Evolutionary conservation across 2,888 invertebrate genomes (phyloP), one percentile per base, ranked within the genome.

Genomic region (Embidobia sp.): DNA sequence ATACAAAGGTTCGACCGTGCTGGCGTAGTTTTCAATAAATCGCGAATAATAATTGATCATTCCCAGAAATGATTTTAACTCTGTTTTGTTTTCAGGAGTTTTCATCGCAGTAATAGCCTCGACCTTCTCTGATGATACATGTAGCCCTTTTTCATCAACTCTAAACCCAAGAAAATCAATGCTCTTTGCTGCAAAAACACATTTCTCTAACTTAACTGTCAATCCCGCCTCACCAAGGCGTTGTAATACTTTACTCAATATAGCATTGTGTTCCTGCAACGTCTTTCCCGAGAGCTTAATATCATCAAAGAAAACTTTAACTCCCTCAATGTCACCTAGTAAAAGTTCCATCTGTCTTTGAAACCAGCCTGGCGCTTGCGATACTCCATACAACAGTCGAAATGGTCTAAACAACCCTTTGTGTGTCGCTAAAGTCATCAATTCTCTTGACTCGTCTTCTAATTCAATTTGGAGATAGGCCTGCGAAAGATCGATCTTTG

Each of bases 341-440:
- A 86, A 59, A 6, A 81, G 77, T 61, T 88, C 87, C 77, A 87
- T 82, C 11, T 82, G 78, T 67, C 79, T 75, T 51, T 88, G 86
- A 69, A 87, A 88, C 77, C 88, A 86, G 3, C 85, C 84, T 6
- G 86, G 85, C 0, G 87, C 86, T 15, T 85, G 84, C 10, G 87
- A 85, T 0, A 51, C 83, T 1, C 88, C 87, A 79, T 85, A 87
- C 10, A 86, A 81, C n/a, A 87, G 63, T 57, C 86, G 53, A 40
- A 81, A 74, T 35, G 83, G 75, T 15, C 42, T 26, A 63, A 63
- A 83, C 16, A 82, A 67, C 0, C 82, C 81, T n/a, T 83, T 82
- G 29, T 86, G 86, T 0, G 88, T 88, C 19, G 79, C 80, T 33
- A 84, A 80, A 0, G 87, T 83, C 13, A 81, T 73, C 6, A 84